phyloP scores from a whole-genome alignment of 2,888 invertebrate genomes.

The Cistogaster globosa region DNA sequence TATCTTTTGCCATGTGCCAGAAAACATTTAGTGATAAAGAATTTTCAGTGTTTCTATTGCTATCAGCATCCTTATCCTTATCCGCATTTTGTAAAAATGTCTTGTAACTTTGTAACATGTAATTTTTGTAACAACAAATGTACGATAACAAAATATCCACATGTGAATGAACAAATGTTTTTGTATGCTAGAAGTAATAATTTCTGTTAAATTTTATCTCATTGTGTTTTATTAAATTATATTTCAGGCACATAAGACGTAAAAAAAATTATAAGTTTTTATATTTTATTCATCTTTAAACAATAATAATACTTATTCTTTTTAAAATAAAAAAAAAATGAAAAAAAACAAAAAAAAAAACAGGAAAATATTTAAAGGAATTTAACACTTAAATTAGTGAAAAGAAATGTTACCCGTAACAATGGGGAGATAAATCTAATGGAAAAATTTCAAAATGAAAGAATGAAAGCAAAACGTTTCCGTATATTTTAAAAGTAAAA shows the following conservation, averaged over 20 bases:
- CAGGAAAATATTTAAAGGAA: too few species aligned
- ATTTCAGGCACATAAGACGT: not conserved
- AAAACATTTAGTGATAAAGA: not conserved
- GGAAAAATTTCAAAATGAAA: too few species aligned
- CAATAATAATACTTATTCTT: too few species aligned
- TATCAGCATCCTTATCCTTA: slow-evolving; percentile 43
- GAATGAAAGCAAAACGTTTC: too few species aligned
- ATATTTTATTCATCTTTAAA: too few species aligned
- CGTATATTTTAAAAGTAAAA: too few species aligned
- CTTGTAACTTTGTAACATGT: not conserved
- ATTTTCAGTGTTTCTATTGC: slow-evolving; percentile 18
- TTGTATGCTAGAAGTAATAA: not conserved
- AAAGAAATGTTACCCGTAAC: too few species aligned
- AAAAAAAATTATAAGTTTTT: too few species aligned
- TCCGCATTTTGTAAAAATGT: slow-evolving; percentile 26
- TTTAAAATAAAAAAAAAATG: too few species aligned
- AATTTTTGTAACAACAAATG: not conserved
- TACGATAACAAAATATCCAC: not conserved
- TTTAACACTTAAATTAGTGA: too few species aligned
- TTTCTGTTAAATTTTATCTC: not conserved
- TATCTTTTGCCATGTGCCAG: not conserved
- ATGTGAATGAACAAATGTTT: slow-evolving; percentile 1
- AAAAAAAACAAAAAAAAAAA: too few species aligned
- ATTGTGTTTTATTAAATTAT: not conserved
- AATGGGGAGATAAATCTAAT: too few species aligned